A percentile compares a stretch with the other conserved stretches of the same genome.
phyloP scores from a whole-genome alignment of 2,797 vertebrate species.

The Sebastes steindachneri region DNA sequence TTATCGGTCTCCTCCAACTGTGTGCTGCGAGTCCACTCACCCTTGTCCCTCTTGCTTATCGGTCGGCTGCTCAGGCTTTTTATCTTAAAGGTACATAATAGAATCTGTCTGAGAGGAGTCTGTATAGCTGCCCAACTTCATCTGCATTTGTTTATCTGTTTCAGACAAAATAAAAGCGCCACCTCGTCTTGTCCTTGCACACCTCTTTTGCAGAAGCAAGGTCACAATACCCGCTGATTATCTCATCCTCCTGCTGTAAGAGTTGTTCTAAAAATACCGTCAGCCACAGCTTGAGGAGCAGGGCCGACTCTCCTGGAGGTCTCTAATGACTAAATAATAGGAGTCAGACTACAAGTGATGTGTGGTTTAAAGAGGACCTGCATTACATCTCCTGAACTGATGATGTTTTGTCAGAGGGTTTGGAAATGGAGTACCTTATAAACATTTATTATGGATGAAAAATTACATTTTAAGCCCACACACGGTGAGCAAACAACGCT shows the following conservation, averaged over 20 bases:
- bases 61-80: conserved; percentile 16
- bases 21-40: neutral
- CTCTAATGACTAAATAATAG: conserved; percentile 59
- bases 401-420: conserved; percentile 40
- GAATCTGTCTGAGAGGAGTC: conserved; percentile 28
- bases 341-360: conserved; percentile 38
- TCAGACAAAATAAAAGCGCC: conserved; percentile 17
- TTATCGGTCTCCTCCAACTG: neutral
- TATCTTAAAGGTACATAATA: conserved; percentile 24
- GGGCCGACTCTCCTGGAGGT: conserved; percentile 58
- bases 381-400: conserved; percentile 26
- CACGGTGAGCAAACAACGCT: conserved; percentile 18
- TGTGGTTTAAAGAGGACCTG: conserved; percentile 47
- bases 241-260: conserved; percentile 11
- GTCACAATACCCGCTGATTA: conserved; percentile 48
- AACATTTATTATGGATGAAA: conserved; percentile 42
- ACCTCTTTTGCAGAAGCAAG: conserved; percentile 29
- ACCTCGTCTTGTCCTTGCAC: conserved; percentile 10
- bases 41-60: conserved; percentile 31
- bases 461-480: conserved; percentile 42
- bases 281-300: conserved; percentile 37
- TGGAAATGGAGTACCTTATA: conserved; percentile 29
- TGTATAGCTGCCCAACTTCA: neutral
- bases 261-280: conserved; percentile 49
- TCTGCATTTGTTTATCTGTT: conserved; percentile 34